Evolutionary conservation across 2,113 vertebrate genomes (phyloP).

Genomic region (Hypocryptadius cinnamomeus): DNA sequence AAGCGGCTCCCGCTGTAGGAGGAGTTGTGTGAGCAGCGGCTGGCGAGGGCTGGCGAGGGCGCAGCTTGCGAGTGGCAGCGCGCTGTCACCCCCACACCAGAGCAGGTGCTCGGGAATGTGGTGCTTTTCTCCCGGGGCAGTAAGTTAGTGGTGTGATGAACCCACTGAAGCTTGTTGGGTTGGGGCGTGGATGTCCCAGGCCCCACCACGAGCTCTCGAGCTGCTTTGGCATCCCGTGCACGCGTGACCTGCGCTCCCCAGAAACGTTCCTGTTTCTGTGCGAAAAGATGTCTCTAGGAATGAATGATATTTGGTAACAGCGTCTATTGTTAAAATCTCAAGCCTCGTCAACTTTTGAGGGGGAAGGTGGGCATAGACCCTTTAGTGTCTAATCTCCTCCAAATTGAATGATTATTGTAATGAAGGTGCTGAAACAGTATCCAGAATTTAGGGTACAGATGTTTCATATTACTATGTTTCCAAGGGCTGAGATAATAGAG

Average conservation of each 20-base stretch:
- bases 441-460: slow-evolving; percentile 38
- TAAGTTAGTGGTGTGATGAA: slow-evolving; percentile 64
- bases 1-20: slow-evolving; percentile 14
- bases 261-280: slow-evolving; percentile 55
- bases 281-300: slow-evolving; percentile 47
- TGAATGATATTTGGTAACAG: background rate
- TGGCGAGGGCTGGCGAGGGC: background rate
- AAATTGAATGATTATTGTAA: background rate
- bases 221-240: slow-evolving; percentile 58
- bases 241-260: slow-evolving; percentile 55
- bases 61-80: background rate
- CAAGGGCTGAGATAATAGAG: slow-evolving; percentile 40
- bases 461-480: slow-evolving; percentile 26
- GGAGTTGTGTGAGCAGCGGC: background rate
- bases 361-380: background rate
- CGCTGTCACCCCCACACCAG: background rate
- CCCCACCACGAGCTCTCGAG: slow-evolving; percentile 59
- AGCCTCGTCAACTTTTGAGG: background rate
- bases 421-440: background rate
- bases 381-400: background rate
- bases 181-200: slow-evolving; percentile 60
- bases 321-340: background rate
- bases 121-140: slow-evolving; percentile 6
- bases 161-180: slow-evolving; percentile 28
- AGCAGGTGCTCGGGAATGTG: slow-evolving; percentile 25